Evolutionary conservation across 2,797 vertebrate genomes (phyloP), one percentile per base, ranked within the genome.

Genomic region (Epinephelus awoara): DNA sequence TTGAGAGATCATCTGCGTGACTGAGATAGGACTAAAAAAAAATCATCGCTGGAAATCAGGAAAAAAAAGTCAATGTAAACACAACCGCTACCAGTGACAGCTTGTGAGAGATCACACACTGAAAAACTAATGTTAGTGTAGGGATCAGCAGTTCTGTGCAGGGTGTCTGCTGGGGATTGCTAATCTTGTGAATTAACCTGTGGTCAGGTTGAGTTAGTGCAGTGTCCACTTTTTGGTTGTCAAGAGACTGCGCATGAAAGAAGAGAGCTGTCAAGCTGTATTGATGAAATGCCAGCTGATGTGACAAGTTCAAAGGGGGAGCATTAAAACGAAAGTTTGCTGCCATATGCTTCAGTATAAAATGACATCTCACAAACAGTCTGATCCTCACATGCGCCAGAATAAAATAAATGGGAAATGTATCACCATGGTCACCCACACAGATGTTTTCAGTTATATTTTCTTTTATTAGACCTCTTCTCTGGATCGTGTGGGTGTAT

Each of bases 121-220:
- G 4, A 49, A 67, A 68, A 79, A n/a, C 29, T 1, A 47, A 80
- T 82, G 73, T 74, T 58, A 25, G 69, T 17, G 19, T 17, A 54
- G 51, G 76, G 78, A 83, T 85, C 67, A 75, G 62, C 69, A 29
- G 52, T 72, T 62, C 71, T n/a, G 2, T 62, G 61, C 56, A 13
- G 49, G 57, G 66, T 29, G 42, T 64, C 67, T 61, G 47, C 40
- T 3, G 67, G 62, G 81, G 51, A 77, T 69, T 58, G 65, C 67
- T 83, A 67, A 83, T 77, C 85, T 66, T 13, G 0, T 63, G 83
- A 80, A 85, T 89, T 83, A 89, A 89, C 88, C 72, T 82, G 68
- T 40, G 74, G 86, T 83, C 82, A 69, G 52, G 73, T 71, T 63
- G 79, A 89, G 58, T 81, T 70, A 67, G 67, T 58, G 70, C 57